Evolutionary conservation across 2,113 vertebrate genomes (phyloP), one percentile per base, ranked within the genome.

Genomic region (Syrrhaptes paradoxus): DNA sequence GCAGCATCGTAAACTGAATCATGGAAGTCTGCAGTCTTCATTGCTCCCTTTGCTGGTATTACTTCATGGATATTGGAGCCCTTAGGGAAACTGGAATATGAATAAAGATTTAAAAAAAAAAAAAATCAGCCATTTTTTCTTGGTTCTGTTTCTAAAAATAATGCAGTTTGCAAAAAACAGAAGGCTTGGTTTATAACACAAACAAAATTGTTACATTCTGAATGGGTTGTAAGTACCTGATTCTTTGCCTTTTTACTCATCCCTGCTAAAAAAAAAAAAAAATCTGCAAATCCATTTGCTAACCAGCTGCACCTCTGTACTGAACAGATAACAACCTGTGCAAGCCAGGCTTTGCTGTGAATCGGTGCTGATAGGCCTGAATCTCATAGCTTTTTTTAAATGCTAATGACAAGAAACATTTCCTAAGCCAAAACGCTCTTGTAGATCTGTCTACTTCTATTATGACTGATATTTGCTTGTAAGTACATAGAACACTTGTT

Each of bases 391-490:
- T 98, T 99, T 99, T 99, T 99, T 98, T 98, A 98, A 99, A 99
- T 99, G 99, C 99, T 99, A 99, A 99, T 99, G 99, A 99, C 98
- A 98, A 99, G 99, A 99, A 99, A 98, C 99, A 99, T 99, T 99
- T 99, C 98, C 97, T 97, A 98, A 98, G 99, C 99, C 99, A 99
- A 99, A 99, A 98, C 97, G 98, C 99, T 99, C 99, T 99, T 99
- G 99, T 99, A 99, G 99, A 99, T 99, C 99, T 99, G 99, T 99
- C 99, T 99, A 99, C 99, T 99, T 98, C 99, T 99, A 99, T 99
- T 99, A 99, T 99, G 99, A 99, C 99, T 99, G 99, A 99, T 99
- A 99, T 99, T 99, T 99, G 98, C 99, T 99, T 99, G 99, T 99
- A 99, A 99, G 99, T 99, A 99, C 99, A 99, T 98, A 99, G 98